phyloP scores from a whole-genome alignment of 2,113 vertebrate genomes.

The Dermatemys mawii region DNA sequence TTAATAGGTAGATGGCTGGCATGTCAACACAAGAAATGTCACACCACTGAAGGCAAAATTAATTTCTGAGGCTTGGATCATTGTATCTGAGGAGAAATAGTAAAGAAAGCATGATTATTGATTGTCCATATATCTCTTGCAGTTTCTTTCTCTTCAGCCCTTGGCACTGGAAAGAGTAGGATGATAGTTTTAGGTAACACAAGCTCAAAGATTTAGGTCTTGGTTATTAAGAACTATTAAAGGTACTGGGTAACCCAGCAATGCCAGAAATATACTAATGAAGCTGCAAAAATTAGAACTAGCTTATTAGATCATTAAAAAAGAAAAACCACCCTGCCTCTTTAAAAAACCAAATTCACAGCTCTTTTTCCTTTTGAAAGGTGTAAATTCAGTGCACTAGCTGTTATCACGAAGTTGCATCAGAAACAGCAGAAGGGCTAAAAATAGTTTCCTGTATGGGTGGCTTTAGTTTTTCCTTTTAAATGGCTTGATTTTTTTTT shows the following conservation, averaged over 20 bases:
- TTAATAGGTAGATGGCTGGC: background rate
- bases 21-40: background rate
- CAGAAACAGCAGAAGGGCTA: background rate
- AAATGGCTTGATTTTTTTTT: slow-evolving; percentile 1
- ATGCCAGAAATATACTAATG: background rate
- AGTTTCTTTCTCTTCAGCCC: background rate
- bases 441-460: background rate
- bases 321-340: background rate
- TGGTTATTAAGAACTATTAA: background rate
- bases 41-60: background rate
- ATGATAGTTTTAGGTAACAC: background rate
- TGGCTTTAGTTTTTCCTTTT: background rate
- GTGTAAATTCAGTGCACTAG: background rate
- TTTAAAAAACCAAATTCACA: background rate
- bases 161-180: background rate
- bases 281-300: background rate
- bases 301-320: background rate
- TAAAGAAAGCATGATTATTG: background rate
- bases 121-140: background rate
- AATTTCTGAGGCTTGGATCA: background rate
- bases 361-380: background rate
- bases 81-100: too few species aligned
- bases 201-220: background rate
- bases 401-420: background rate
- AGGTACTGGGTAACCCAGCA: background rate